phyloP scores from a whole-genome alignment of 2,113 vertebrate genomes.

The Mobula hypostoma region DNA sequence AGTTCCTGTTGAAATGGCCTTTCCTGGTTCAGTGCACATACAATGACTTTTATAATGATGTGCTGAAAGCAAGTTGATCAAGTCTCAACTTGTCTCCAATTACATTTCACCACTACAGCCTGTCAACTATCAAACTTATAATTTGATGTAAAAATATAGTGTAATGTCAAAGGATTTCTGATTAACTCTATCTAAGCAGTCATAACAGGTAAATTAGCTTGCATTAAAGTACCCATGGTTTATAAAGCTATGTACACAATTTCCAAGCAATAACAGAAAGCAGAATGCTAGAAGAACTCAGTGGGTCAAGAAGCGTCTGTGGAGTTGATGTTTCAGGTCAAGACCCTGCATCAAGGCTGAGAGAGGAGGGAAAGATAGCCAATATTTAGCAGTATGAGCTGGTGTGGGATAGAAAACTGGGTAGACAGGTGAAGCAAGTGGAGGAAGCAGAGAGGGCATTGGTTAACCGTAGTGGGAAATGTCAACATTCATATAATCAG shows the following conservation, averaged over 20 bases:
- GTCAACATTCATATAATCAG: no score
- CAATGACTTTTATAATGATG: background rate
- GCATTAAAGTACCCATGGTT: background rate
- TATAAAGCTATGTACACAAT: background rate
- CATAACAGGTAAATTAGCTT: background rate
- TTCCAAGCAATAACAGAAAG: background rate
- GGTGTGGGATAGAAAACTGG: no score
- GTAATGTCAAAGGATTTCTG: background rate
- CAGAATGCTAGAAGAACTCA: no score
- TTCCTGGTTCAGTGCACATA: background rate
- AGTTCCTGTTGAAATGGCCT: background rate
- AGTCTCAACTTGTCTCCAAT: slow-evolving; percentile 8
- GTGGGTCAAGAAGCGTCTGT: no score
- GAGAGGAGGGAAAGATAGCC: no score
- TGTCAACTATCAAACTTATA: background rate
- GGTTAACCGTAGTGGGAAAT: no score
- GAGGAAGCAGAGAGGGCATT: no score
- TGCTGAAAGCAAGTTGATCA: slow-evolving; percentile 14
- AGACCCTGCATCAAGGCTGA: no score
- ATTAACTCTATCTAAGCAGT: background rate
- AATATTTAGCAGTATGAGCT: no score
- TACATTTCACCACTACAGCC: background rate
- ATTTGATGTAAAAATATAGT: background rate
- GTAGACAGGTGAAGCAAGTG: no score
- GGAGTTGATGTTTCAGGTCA: no score